Evolutionary conservation across 2,888 invertebrate genomes (phyloP), one percentile per base, ranked within the genome.

Genomic region (Achlya flavicornis): DNA sequence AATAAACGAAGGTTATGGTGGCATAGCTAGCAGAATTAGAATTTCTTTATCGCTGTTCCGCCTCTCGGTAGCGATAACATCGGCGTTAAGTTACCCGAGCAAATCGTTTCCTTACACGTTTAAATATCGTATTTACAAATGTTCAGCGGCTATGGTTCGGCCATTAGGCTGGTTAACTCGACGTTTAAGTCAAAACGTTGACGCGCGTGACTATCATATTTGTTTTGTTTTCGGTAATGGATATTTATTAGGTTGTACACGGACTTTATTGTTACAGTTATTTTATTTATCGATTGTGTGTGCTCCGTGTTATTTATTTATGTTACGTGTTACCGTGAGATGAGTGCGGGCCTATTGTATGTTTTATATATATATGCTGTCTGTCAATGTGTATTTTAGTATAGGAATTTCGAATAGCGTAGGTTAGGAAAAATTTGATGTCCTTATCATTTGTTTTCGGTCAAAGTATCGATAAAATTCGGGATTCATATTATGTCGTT

Each of bases 71-170:
- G 63, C 69, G 86, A 87, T 85, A 85, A 82, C 77, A 82, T 82
- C 83, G 72, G 64, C 69, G 77, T 73, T 81, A 83, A 82, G 75
- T 73, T 71, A 78, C 77, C 74, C 66, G 64, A 69, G 71, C 72
- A 73, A 77, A 75, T 77, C 69, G 81, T 77, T 82, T 81, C 74
- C 77, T 75, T 77, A 75, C 75, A 70, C 75, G 72, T 80, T 71
- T 72, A 71, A 79, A 77, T 70, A 68, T 71, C 68, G 64, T 68
- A 65, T 71, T 75, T 71, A 77, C 68, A 69, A 66, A 75, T 68
- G 53, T 4, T 53, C 19, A 65, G 66, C 67, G 70, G 64, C 65
- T 66, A 68, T 68, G 64, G 63, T 64, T 57, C 58, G 59, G 61
- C 62, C 63, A 66, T 64, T 76, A 64, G 61, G 32, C 58, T 60